phyloP scores from a whole-genome alignment of 2,888 invertebrate genomes.

The Trypoxylon attenuatum region DNA sequence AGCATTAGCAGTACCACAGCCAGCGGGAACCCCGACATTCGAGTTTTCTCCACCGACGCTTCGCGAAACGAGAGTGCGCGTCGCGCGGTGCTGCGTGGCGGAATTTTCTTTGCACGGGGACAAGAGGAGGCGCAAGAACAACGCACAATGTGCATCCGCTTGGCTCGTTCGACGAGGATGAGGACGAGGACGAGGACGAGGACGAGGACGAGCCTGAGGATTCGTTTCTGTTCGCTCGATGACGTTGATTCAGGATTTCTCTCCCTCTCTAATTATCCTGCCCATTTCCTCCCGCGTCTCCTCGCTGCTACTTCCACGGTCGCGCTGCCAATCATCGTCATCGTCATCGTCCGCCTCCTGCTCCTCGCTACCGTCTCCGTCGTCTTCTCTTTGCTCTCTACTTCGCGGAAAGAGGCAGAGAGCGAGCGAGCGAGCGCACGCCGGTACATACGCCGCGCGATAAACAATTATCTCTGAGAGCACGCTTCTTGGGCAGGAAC shows the following conservation, averaged over 20 bases:
- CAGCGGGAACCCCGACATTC: neutral
- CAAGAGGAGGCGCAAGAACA: constrained; percentile 45
- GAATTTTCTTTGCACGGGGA: constrained; percentile 40
- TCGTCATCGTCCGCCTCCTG: constrained; percentile 10
- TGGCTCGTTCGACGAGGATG: constrained; percentile 43
- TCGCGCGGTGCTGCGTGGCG: constrained; percentile 8
- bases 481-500: constrained; percentile 72
- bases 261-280: constrained; percentile 56
- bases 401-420: constrained; percentile 41
- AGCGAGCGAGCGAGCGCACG: too few species aligned
- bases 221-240: constrained; percentile 52
- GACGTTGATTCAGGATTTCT: constrained; percentile 58
- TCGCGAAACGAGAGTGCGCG: too few species aligned
- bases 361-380: constrained; percentile 46
- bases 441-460: constrained; percentile 42
- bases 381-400: constrained; percentile 55
- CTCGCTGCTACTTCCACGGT: constrained; percentile 12
- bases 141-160: constrained; percentile 55
- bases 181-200: constrained; percentile 6
- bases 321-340: too few species aligned
- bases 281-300: constrained; percentile 29
- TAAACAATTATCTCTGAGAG: constrained; percentile 68
- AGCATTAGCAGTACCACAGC: too few species aligned
- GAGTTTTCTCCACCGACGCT: constrained; percentile 26
- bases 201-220: constrained; percentile 18